A percentile compares a stretch with the other conserved stretches of the same genome.
Conservation (phyloP, 1,140 invertebrate genomes). For the Hypothenemus hampei region DNA sequence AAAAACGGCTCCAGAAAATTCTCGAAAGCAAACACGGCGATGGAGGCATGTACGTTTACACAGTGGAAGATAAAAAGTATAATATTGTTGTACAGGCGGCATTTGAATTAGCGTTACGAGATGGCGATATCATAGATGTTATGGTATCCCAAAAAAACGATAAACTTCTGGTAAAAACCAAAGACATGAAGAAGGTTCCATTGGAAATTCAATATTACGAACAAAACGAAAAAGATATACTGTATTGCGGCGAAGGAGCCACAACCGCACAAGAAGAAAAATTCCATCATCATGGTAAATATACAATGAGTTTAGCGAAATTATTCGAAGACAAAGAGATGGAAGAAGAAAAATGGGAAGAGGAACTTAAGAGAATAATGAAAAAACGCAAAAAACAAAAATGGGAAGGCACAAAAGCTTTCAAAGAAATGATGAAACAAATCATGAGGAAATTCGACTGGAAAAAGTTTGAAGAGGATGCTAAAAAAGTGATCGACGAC, state of each 20-base stretch:
- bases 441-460: conserved; percentile 58
- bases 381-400: conserved; percentile 43
- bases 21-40: conserved; percentile 56
- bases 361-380: conserved; percentile 42
- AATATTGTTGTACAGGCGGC: conserved; percentile 69
- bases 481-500: conserved; percentile 48
- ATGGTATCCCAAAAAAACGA: conserved; percentile 70
- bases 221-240: conserved; percentile 39
- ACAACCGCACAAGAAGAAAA: conserved; percentile 57
- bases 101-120: conserved; percentile 68
- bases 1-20: conserved; percentile 56
- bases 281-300: conserved; percentile 52
- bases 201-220: conserved; percentile 63
- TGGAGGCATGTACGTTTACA: conserved; percentile 66
- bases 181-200: conserved; percentile 65
- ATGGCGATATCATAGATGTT: conserved; percentile 71
- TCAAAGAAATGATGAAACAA: conserved; percentile 55
- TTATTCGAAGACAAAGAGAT: conserved; percentile 74
- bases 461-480: conserved; percentile 56
- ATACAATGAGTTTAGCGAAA: conserved; percentile 59
- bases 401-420: conserved; percentile 49
- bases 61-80: conserved; percentile 65
- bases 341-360: conserved; percentile 55
- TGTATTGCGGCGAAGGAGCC: conserved; percentile 58
- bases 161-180: conserved; percentile 66